Percentiles rank a stretch among this genome's conserved stretches.
These are phyloP conservation scores for Hydrophis major DNA, from an alignment of 2,797 vertebrate genomes.

Conservation along the genomic window DNA sequence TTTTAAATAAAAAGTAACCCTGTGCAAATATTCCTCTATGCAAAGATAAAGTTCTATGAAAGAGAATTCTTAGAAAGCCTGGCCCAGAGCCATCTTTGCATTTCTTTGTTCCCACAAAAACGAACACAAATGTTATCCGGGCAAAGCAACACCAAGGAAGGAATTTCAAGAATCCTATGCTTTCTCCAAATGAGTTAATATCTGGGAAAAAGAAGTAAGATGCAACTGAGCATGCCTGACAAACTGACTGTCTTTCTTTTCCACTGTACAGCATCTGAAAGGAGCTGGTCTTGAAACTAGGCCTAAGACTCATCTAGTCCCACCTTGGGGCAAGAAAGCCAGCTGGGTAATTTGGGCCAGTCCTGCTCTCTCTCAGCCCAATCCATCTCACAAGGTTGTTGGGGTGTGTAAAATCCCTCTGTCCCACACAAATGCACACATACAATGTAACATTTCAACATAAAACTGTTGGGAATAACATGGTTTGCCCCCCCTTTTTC, in stretches of 20 bases:
- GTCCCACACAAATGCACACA: not conserved
- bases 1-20: not conserved
- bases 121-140: not conserved
- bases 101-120: not conserved
- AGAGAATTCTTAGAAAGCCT: constrained; percentile 28
- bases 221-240: not conserved
- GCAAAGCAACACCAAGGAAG: not conserved
- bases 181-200: not conserved
- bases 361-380: not conserved
- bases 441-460: not conserved
- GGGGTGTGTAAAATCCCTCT: not conserved
- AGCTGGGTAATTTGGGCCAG: not conserved
- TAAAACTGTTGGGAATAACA: not conserved
- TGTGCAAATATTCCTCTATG: not conserved
- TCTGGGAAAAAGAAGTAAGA: not conserved
- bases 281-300: not conserved
- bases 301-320: not conserved
- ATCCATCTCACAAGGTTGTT: not conserved
- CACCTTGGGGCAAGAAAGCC: not conserved
- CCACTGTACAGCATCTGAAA: not conserved
- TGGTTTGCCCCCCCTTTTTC: too few relatives aligned
- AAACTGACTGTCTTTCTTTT: not conserved
- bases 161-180: not conserved
- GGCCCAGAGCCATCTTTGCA: not conserved
- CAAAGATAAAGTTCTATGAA: constrained; percentile 17